These are phyloP conservation scores for Willowsia nigromaculata DNA, from an alignment of 2,888 invertebrate genomes.

Conservation along the genomic window DNA sequence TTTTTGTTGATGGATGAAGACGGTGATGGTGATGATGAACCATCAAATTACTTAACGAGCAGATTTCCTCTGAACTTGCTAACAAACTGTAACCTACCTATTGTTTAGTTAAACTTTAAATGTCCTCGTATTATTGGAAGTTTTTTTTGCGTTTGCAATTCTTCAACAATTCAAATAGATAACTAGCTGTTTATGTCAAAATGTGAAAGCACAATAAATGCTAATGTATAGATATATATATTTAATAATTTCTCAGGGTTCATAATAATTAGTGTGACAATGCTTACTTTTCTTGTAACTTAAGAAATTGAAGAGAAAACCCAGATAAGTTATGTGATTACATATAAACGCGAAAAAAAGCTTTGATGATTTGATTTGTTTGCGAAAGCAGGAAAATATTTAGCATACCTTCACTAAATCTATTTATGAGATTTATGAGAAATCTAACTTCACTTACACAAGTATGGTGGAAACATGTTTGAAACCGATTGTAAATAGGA, in stretches of 20 bases:
- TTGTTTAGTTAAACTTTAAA: not conserved
- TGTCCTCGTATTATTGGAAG: not conserved
- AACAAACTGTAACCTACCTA: not conserved
- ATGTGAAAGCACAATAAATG: constrained; percentile 33
- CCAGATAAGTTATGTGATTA: not conserved
- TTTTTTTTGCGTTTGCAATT: not conserved
- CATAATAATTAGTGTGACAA: not conserved
- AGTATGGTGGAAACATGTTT: not conserved
- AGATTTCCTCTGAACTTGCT: not conserved
- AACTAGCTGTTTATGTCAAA: not conserved
- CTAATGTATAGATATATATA: constrained; percentile 7
- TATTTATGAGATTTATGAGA: too few species aligned
- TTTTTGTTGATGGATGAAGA: not conserved
- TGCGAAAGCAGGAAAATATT: not conserved
- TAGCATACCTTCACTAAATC: not conserved
- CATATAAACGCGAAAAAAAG: not conserved
- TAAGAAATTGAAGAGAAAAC: not conserved
- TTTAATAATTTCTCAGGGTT: not conserved
- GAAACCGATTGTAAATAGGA: not conserved
- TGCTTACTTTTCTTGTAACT: not conserved
- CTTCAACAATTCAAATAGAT: not conserved
- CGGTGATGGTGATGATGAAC: not conserved
- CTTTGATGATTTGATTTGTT: not conserved
- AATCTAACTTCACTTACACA: not conserved
- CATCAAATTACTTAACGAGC: not conserved